phyloP scores from a whole-genome alignment of 2,113 vertebrate genomes.

The Corydoras sp. region DNA sequence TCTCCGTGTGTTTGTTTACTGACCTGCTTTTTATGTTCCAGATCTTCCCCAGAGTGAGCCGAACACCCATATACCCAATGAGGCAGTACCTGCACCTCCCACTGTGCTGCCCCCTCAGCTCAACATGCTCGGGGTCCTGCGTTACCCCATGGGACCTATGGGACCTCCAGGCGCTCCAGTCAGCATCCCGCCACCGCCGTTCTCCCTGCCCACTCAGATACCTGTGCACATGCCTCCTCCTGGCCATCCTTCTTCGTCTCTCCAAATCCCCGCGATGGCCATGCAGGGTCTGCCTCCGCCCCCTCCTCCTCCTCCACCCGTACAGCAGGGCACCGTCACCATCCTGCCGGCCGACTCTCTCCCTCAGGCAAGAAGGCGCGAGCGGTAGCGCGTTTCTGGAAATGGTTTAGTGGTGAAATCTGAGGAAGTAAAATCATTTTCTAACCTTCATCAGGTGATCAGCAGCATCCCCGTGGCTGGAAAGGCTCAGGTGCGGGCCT shows the following conservation, averaged over 20 bases:
- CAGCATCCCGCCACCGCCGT: conserved; percentile 76
- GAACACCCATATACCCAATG: conserved; percentile 69
- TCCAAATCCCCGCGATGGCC: conserved; percentile 78
- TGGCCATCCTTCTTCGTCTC: conserved; percentile 62
- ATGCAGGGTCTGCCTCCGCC: conserved; percentile 88
- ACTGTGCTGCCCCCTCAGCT: conserved; percentile 75
- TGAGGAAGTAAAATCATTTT: no score
- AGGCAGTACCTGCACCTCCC: conserved; percentile 73
- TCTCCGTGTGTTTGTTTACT: no score
- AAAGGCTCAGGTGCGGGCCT: conserved; percentile 67
- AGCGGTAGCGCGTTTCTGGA: no score
- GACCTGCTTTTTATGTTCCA: conserved; percentile 48
- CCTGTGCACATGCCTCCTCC: conserved; percentile 82
- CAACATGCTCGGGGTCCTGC: conserved; percentile 60
- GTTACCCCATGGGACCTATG: conserved; percentile 62
- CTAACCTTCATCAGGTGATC: conserved; percentile 63
- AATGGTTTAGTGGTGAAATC: no score
- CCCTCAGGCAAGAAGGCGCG: conserved; percentile 70
- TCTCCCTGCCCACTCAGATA: conserved; percentile 73
- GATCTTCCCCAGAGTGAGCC: conserved; percentile 78
- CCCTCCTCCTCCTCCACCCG: conserved; percentile 89
- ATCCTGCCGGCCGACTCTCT: conserved; percentile 76
- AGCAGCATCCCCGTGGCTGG: conserved; percentile 61
- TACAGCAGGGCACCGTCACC: conserved; percentile 79
- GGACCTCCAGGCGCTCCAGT: conserved; percentile 71